Evolutionary conservation across 1,140 invertebrate species (phyloP).

Genomic region (Hormaphis cornu): DNA sequence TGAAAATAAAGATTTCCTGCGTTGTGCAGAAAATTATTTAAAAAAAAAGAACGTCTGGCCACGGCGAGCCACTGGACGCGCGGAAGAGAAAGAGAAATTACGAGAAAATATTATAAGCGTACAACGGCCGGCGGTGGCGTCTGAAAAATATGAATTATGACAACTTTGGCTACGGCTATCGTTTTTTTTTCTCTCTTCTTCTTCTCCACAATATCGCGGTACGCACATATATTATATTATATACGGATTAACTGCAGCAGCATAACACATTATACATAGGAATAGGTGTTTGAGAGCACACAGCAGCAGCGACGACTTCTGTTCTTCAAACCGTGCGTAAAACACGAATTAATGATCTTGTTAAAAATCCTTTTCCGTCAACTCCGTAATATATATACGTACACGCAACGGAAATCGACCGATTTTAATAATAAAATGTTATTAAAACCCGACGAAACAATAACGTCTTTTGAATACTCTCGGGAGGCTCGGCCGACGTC

Average conservation of each 20-base stretch:
- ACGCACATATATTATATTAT: too few relatives aligned
- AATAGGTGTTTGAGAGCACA: too few relatives aligned
- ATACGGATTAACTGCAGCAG: slow-evolving; percentile 1
- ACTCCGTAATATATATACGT: background rate
- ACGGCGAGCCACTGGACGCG: background rate
- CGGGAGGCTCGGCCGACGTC: too few relatives aligned
- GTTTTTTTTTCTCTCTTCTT: background rate
- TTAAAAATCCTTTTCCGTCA: background rate
- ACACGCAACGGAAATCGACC: too few relatives aligned
- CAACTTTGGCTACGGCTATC: slow-evolving; percentile 6
- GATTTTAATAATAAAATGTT: background rate
- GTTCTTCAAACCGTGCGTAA: slow-evolving; percentile 3
- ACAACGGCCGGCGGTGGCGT: background rate
- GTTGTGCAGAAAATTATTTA: background rate
- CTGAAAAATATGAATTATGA: slow-evolving; percentile 30
- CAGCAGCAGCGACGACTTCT: background rate
- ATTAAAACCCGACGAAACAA: background rate
- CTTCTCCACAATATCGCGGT: background rate
- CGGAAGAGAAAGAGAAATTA: slow-evolving; percentile 12
- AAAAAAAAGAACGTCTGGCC: background rate
- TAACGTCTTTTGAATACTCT: too few relatives aligned
- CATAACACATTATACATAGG: background rate
- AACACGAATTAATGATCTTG: slow-evolving; percentile 26
- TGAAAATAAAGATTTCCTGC: slow-evolving; percentile 10
- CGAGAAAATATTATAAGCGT: background rate